A percentile compares a stretch with the other conserved stretches of the same genome.
Conservation (phyloP, 1,140 invertebrate species). For the Ceratoteleas bidentatus region DNA sequence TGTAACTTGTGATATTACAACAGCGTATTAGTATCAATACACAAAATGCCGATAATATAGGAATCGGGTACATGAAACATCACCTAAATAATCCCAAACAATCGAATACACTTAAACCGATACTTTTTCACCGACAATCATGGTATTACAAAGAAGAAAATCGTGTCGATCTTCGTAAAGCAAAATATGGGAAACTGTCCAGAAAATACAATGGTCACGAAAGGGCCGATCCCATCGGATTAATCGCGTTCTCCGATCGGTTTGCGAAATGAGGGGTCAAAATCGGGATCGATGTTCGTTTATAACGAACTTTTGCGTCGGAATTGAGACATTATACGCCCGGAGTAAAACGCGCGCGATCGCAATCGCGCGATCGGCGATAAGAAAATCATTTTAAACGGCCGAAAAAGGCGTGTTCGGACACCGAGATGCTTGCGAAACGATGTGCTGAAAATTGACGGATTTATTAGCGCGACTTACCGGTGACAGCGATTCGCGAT, state of each 20-base stretch:
- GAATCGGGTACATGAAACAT: too few relatives aligned
- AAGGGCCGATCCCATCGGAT: conserved; percentile 29
- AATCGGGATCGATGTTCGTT: conserved; percentile 27
- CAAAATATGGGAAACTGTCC: conserved; percentile 29
- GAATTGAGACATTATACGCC: conserved; percentile 49
- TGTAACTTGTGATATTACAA: too few relatives aligned
- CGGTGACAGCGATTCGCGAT: too few relatives aligned
- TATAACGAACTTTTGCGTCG: conserved; percentile 39
- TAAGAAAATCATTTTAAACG: conserved; percentile 55
- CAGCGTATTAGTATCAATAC: too few relatives aligned
- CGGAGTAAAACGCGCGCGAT: conserved; percentile 25
- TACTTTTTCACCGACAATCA: not conserved
- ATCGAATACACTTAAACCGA: too few relatives aligned
- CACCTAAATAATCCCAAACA: too few relatives aligned
- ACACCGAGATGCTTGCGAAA: conserved; percentile 14
- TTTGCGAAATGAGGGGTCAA: conserved; percentile 43
- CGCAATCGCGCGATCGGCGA: conserved; percentile 32
- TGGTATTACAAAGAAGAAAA: too few relatives aligned
- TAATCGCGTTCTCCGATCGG: conserved; percentile 42
- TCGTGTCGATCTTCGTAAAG: not conserved
- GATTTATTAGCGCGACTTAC: conserved; percentile 1
- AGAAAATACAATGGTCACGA: conserved; percentile 37
- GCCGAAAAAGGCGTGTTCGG: conserved; percentile 44
- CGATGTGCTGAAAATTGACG: conserved; percentile 16
- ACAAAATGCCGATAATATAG: too few relatives aligned